Evolutionary conservation across 2,888 invertebrate genomes (phyloP), one percentile per base, ranked within the genome.

Genomic region (Chrysolina oricalcia): DNA sequence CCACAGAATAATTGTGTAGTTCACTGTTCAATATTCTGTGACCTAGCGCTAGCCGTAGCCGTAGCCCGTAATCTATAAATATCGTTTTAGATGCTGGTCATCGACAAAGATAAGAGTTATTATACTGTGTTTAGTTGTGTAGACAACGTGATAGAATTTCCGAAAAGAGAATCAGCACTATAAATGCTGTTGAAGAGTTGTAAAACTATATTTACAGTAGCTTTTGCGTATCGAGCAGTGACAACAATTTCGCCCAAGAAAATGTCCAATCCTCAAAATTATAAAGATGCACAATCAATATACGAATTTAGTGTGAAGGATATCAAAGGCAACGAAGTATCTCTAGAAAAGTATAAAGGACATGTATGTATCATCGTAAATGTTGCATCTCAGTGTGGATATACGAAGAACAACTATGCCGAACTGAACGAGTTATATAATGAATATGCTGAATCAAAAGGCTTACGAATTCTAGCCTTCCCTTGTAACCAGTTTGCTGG

Each of bases 401-500:
- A 95, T 71, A 96, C 97, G 0, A 91, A 93, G 73, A 93, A 93
- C 79, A 95, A 96, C 89, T 97, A 97, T 90, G 94, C 93, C 81
- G 94, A 96, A 89, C 90, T 97, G 73, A 94, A 94, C 86, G 92
- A 93, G 83, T 87, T 97, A 76, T 92, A 93, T 87, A 93, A 94
- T 74, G 91, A 94, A 85, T 94, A 94, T 88, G 92, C 90, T 63
- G 94, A 94, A 84, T 91, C 91, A 76, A 92, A 94, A 89, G 93
- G 96, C 80, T 89, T 96, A 43, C 91, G 92, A 81, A 95, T 97
- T 83, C 90, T 96, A 76, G 96, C 93, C 2, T 97, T 97, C 88
- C 96, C 96, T 0, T 96, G 96, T 89, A 96, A 96, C 87, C 96
- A 97, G 86, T 96, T 96, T 85, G 92, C 91, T 35, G 92, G 92